Evolutionary conservation across 2,797 vertebrate species (phyloP), one percentile per base, ranked within the genome.

Genomic region (Hydrolagus colliei): DNA sequence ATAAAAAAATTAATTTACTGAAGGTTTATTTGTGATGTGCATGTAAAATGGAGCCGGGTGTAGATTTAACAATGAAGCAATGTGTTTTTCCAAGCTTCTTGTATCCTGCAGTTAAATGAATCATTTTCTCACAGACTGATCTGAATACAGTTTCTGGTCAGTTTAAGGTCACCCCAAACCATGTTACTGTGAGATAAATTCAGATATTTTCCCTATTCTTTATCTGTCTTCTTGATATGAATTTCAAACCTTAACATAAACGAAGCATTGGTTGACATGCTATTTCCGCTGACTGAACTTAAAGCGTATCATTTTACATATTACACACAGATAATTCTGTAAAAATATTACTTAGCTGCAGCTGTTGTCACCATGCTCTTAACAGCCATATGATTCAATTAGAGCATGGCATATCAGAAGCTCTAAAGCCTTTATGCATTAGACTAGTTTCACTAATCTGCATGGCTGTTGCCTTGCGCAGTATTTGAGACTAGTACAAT

Each of bases 41-140:
- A 97, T 96, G 97, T 96, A 96, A 97, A 97, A 96, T 96, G 95
- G 95, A 96, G 96, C 95, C 96, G 96, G 6, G 96, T 96, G 97
- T 96, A 96, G 97, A 97, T 96, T 95, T 96, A 94, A 96, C 98
- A 98, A 98, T 98, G 98, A 99, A 98, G 97, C 97, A 97, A 97
- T 96, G 96, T 96, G 96, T 96, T 96, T 97, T 98, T 97, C 95
- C 95, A 96, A 94, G 95, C 95, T 95, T 96, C 96, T 96, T 98
- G 98, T 97, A 97, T 97, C 97, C 97, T 98, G 96, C 96, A 97
- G 97, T 97, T 98, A 98, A 98, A 98, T 96, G 97, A 98, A 96
- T 98, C 97, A 96, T 98, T 98, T 99, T 98, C 96, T 98, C 98
- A 99, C 97, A 98, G 96, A 97, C 96, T 98, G 97, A 97, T 96